Base-by-base conservation (phyloP, 2,888 invertebrate genomes). In the Scotopteryx bipunctaria region DNA sequence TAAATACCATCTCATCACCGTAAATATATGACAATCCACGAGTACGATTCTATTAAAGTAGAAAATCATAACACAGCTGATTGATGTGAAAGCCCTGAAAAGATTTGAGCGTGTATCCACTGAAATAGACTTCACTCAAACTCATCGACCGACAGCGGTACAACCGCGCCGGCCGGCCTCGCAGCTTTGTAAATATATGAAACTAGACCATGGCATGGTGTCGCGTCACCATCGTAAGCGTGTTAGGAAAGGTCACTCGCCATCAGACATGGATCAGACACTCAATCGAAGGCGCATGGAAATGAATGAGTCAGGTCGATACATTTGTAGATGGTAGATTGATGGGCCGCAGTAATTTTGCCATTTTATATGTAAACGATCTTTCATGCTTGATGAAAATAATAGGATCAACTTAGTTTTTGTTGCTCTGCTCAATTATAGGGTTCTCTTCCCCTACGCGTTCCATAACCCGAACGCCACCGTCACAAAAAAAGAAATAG, bases 101-200 rank as follows among this genome's bases (percentile, higher is more conserved):
- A 8, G 17, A 6, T 27, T 29, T 17, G 11, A 40, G 29, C 9
- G 29, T 15, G 31, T 21, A 43, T 36, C 13, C 37, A 45, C n/a
- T n/a, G 21, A 46, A 46, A 46, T 46, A 46, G 45, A 19, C 23
- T 45, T 9, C 13, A 31, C 45, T 40, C 15, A 8, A 29, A 16
- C 16, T 11, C 4, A 27, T 14, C 21, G n/a, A 9, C 3, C n/a
- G 15, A 1, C 8, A 31, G 29, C 16, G 11, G 11, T 17, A 27
- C 13, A 43, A 17, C 16, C 16, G 14, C 48, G 17, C 19, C 19
- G 36, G 1, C 33, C 21, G 43, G 11, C 43, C 44, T 23, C 14
- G n/a, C 36, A 50, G 15, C 32, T 43, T 38, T 21, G 17, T 13
- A 19, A 32, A 17, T 17, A 25, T n/a, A n/a, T 27, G n/a, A 42